Base-by-base conservation (phyloP, 2,888 invertebrate genomes). In the Melanostoma mellinum region DNA sequence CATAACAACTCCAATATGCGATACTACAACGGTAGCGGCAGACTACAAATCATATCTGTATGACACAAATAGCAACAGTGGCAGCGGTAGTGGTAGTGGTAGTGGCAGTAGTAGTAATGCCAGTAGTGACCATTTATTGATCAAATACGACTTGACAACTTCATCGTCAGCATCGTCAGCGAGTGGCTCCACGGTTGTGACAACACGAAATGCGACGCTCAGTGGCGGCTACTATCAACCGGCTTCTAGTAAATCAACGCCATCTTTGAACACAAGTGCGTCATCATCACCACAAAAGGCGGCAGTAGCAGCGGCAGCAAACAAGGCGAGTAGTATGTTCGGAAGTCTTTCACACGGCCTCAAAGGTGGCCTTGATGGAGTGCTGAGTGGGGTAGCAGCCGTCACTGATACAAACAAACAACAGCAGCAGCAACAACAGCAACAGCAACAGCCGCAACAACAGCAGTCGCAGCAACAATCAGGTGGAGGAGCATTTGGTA, bases 251-350 rank as follows among this genome's bases (percentile, higher is more conserved):
- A 84, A 84, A 60, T 69, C 73, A 40, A 44, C 74, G 53, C 58
- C 55, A 50, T 38, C 56, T 8, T 42, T 44, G 36, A 71, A 48
- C 50, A 85, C 8, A 33, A 67, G 35, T 20, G 50, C 35, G 20
- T 35, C 68, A 73, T 50, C 87, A 44, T 86, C 88, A 46, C 78
- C 87, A 33, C 87, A 91, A 33, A 89, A 91, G 40, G 91, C 89
- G 85, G 88, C 92, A 85, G 88, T 88, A 56, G 90, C 91, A 77
- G 88, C 88, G 85, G 89, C 90, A 85, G 89, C 90, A 86, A 89
- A 88, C 78, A 89, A 91, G 87, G 87, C 88, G 58, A 86, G 87
- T n/a, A 88, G 86, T 74, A 87, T 89, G 75, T 79, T 90, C 40
- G 89, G 87, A 9, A 90, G 89, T 3, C 79, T 90, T 0, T 90